Base-by-base conservation (phyloP, 2,888 invertebrate genomes). In the Heliconius ismenius region DNA sequence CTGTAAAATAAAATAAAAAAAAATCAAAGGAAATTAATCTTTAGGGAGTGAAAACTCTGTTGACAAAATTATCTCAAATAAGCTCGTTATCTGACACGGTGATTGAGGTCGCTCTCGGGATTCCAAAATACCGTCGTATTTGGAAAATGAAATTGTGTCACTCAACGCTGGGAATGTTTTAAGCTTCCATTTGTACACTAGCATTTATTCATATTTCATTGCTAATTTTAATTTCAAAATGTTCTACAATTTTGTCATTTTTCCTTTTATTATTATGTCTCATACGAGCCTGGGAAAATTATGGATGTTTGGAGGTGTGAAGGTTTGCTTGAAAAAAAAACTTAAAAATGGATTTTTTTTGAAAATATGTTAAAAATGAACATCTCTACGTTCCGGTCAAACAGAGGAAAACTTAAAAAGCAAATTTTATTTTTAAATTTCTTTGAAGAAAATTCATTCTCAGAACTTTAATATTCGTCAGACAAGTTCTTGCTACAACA, bases 1-100 rank as follows among this genome's bases (percentile, higher is more conserved):
- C 43, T 3, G 9, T 62, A 0, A 26, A 39, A 73, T 73, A 73
- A 72, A 60, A 73, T 73, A 73, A 72, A 60, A 73, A 62, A 60
- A 62, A 60, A 4, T 63, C 36, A 63, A 64, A 65, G 54, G 73
- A 74, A 64, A 64, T 74, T 64, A 65, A 74, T 74, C 73, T 64
- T 74, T 54, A 74, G 73, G 32, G 73, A 54, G n/a, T 73, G 43
- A 64, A 74, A 74, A 64, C 21, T 64, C 73, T 74, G 73, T 74
- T 64, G 73, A 74, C 73, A 74, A 74, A 74, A 74, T 74, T 74
- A 64, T 74, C 73, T 54, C 73, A 74, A 74, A 74, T 74, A 74
- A 74, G 73, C 73, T 74, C 64, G 73, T 74, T 74, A 74, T 65
- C 73, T 64, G 64, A 73, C 73, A 63, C 73, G 54, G 64, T 74